phyloP scores from a whole-genome alignment of 2,888 invertebrate species.

The Palloptera scutellata region DNA sequence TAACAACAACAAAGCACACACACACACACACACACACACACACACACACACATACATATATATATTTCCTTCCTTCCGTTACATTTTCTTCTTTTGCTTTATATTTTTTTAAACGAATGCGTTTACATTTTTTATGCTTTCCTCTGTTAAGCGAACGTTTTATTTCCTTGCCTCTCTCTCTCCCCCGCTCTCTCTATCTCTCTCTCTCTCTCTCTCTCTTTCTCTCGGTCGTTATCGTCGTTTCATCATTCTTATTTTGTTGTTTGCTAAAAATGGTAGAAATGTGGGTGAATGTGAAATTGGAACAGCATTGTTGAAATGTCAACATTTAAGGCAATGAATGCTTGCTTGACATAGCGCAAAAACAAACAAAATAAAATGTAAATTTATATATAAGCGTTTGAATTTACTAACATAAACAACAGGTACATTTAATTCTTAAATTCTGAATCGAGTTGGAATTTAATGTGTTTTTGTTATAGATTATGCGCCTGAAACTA shows the following conservation, averaged over 20 bases:
- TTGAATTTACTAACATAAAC: no score
- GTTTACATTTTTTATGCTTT: background rate
- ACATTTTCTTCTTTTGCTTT: no score
- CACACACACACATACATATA: background rate
- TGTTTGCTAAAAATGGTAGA: background rate
- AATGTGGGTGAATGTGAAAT: slow-evolving; percentile 17
- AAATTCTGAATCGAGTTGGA: no score
- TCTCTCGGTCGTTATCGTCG: background rate
- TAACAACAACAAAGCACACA: background rate
- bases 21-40: background rate
- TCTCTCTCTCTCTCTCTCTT: background rate
- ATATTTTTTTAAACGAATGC: no score
- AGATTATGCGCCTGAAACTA: no score
- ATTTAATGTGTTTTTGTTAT: no score
- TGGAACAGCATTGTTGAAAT: slow-evolving; percentile 21
- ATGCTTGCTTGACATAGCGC: no score
- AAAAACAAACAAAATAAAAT: no score
- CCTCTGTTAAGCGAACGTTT: background rate
- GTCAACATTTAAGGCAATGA: slow-evolving; percentile 6
- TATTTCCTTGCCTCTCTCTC: background rate
- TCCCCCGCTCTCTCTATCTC: background rate
- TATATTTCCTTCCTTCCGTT: background rate
- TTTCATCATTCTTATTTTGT: background rate
- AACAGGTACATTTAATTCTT: no score
- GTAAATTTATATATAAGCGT: no score